Base-by-base conservation (phyloP, 2,113 vertebrate species). In the Bambusicola thoracicus region DNA sequence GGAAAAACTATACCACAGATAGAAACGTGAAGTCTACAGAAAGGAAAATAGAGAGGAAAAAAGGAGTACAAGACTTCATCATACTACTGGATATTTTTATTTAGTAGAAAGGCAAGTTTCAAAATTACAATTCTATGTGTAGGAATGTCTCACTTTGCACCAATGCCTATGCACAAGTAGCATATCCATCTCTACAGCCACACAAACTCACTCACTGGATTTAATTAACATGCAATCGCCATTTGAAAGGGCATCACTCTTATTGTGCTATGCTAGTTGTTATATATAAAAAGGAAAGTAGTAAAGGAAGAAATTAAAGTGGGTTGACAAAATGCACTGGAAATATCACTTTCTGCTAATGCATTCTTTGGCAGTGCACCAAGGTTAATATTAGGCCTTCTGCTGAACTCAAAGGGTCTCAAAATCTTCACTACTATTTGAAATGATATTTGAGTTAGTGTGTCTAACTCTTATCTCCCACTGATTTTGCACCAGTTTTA, bases 291-390 rank as follows among this genome's bases (percentile, higher is more conserved):
- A 89, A 76, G 18, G 29, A 91, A 92, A 77, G 80, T 6, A 81
- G 68, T 18, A 6, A 18, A 89, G 22, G 48, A 51, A n/a, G 56
- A 76, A 36, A 75, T 25, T 40, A 29, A 85, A 51, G 34, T 85
- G 8, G 17, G 49, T 74, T 92, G 89, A 91, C 11, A 67, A 18
- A 81, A 74, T 20, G 29, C 46, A 92, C 73, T 92, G 81, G 87
- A 95, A 91, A 94, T 85, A 92, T 8, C 13, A 40, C 32, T 78
- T 92, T 86, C 46, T 53, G 43, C 72, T 95, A 90, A 95, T 75
- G 74, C 68, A 63, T 66, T 94, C 55, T 81, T 77, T 82, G 89
- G 84, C 78, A 85, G 41, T 3, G n/a, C 44, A 79, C 55, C 75
- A 87, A 92, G 24, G 46, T 74, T 88, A 90, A 32, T 67, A 75